Evolutionary conservation across 2,888 invertebrate genomes (phyloP).

Genomic region (Prosopocoilus inquinatus): DNA sequence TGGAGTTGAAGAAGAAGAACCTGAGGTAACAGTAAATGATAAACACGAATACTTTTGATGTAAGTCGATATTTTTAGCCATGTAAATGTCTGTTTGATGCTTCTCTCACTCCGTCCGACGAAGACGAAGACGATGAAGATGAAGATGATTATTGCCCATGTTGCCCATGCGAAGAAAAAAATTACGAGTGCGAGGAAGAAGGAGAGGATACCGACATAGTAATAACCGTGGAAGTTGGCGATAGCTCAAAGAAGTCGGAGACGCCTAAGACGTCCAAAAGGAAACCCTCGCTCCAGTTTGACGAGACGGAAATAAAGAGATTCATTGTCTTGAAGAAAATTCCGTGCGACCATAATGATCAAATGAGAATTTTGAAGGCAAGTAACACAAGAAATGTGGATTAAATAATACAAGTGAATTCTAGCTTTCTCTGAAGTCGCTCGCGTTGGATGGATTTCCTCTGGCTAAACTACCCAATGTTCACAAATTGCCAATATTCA

Average conservation of each 20-base stretch:
- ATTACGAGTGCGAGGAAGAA: constrained; percentile 1
- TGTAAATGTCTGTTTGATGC: no score
- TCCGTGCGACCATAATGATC: constrained; percentile 30
- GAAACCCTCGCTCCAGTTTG: neutral
- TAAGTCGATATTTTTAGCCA: no score
- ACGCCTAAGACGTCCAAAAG: neutral
- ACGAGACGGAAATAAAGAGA: constrained; percentile 19
- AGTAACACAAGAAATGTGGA: no score
- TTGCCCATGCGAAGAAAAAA: neutral
- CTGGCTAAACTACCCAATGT: constrained; percentile 45
- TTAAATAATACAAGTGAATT: constrained; percentile 1
- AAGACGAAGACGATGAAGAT: neutral
- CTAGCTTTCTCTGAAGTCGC: constrained; percentile 34
- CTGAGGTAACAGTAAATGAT: neutral
- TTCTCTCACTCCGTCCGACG: constrained; percentile 3
- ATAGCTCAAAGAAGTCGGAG: neutral
- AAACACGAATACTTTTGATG: no score
- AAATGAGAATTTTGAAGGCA: constrained; percentile 36
- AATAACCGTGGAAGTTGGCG: neutral
- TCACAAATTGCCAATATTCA: constrained; percentile 45
- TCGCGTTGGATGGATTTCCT: constrained; percentile 48
- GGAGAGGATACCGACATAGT: constrained; percentile 7
- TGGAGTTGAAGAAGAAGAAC: constrained; percentile 5
- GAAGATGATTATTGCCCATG: constrained; percentile 1
- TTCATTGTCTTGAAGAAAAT: constrained; percentile 39